Percentiles rank a stretch among this genome's conserved stretches.
These are phyloP conservation scores for Xestia rhomboidea DNA, from an alignment of 2,888 invertebrate genomes.

Conservation along the genomic window DNA sequence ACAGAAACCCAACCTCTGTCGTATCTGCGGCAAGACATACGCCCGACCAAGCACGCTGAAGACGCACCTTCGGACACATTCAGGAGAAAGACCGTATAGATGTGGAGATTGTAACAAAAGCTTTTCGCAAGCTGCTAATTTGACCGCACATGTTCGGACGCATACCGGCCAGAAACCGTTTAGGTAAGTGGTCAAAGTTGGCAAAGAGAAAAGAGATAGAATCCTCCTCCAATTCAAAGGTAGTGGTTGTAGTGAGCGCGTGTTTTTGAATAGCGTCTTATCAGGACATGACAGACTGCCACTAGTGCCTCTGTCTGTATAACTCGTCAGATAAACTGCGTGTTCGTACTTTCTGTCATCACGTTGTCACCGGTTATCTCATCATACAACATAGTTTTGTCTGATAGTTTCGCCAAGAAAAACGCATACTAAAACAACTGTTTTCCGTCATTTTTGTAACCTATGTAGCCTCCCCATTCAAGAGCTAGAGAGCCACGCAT, in stretches of 20 bases:
- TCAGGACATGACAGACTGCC: background rate
- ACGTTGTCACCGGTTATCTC: background rate
- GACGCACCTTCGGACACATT: conserved; percentile 98
- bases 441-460: no score
- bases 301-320: background rate
- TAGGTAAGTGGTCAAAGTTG: conserved; percentile 76
- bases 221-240: background rate
- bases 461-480: background rate
- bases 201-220: background rate
- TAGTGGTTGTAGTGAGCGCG: background rate
- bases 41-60: conserved; percentile 99
- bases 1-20: conserved; percentile 96
- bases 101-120: conserved; percentile 99
- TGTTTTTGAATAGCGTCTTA: background rate
- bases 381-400: background rate
- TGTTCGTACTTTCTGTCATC: background rate
- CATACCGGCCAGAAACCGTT: conserved; percentile 99
- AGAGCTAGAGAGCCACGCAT: background rate
- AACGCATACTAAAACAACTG: background rate
- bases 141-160: conserved; percentile 98
- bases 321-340: background rate
- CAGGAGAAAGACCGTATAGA: conserved; percentile 97
- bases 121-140: conserved; percentile 99
- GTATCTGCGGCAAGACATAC: conserved; percentile 99
- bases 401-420: background rate